A percentile compares a stretch with the other conserved stretches of the same genome.
These are phyloP conservation scores for Dreissena polymorpha DNA, from an alignment of 1,140 invertebrate species.

Conservation along the genomic window DNA sequence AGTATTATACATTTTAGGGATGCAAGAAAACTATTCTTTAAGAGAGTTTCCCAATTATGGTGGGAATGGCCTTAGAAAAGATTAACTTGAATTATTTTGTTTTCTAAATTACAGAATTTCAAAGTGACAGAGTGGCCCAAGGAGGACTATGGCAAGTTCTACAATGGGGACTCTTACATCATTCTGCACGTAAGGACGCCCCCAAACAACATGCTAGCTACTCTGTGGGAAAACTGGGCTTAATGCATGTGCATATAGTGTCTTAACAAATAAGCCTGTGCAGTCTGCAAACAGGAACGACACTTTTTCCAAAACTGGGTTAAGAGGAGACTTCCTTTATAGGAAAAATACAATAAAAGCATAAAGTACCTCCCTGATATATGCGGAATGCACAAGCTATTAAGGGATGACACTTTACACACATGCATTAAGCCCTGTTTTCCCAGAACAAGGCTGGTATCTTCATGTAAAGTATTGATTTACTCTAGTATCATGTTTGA, in stretches of 20 bases:
- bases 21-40: background rate
- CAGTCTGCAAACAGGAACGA: background rate
- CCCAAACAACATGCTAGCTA: background rate
- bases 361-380: no score
- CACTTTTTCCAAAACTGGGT: background rate
- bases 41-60: background rate
- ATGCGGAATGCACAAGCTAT: no score
- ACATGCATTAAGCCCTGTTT: no score
- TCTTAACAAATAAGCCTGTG: background rate
- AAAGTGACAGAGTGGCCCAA: slow-evolving; percentile 87
- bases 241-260: no score
- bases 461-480: no score
- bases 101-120: slow-evolving; percentile 85
- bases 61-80: background rate
- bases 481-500: no score
- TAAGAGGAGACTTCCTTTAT: background rate
- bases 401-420: no score
- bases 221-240: background rate
- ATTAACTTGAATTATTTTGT: background rate
- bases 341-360: background rate
- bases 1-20: background rate
- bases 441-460: no score
- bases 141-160: slow-evolving; percentile 91
- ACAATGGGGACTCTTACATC: slow-evolving; percentile 93
- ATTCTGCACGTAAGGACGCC: slow-evolving; percentile 87